Percentiles rank a stretch among this genome's conserved stretches.
These are phyloP conservation scores for Mimas tiliae DNA, from an alignment of 2,888 invertebrate species.

Conservation along the genomic window DNA sequence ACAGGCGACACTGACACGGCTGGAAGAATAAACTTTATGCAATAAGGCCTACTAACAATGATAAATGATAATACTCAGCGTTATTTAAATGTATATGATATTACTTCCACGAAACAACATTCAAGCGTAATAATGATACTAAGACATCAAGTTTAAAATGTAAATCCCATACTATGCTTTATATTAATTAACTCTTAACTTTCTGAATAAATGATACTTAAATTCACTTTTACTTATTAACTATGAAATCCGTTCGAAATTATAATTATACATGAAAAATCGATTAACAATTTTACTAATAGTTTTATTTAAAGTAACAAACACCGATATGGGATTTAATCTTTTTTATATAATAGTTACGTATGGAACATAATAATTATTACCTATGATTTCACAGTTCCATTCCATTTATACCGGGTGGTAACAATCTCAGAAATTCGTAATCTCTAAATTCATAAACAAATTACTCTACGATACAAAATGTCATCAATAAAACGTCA, in stretches of 20 bases:
- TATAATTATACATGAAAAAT: constrained; percentile 63
- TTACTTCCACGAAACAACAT: constrained; percentile 68
- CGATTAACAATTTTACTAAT: constrained; percentile 72
- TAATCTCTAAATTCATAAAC: constrained; percentile 79
- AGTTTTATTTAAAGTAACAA: constrained; percentile 69
- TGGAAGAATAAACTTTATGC: constrained; percentile 39
- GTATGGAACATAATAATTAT: constrained; percentile 57
- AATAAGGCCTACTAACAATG: constrained; percentile 63
- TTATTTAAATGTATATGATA: constrained; percentile 53
- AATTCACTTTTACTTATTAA: constrained; percentile 73
- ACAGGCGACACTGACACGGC: constrained; percentile 35
- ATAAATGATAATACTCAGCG: constrained; percentile 61
- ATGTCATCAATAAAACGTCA: constrained; percentile 79
- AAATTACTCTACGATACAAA: constrained; percentile 75
- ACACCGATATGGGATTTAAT: constrained; percentile 67
- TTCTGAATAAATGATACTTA: constrained; percentile 64
- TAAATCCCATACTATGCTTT: constrained; percentile 66
- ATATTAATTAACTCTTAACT: constrained; percentile 60
- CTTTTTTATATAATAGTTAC: constrained; percentile 52
- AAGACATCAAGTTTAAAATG: constrained; percentile 68
- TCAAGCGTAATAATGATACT: constrained; percentile 59
- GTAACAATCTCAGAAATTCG: constrained; percentile 81
- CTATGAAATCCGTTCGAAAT: constrained; percentile 71
- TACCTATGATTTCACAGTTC: constrained; percentile 57
- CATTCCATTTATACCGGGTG: constrained; percentile 72